Evolutionary conservation across 2,113 vertebrate genomes (phyloP).

Genomic region (Campylomormyrus numenius): DNA sequence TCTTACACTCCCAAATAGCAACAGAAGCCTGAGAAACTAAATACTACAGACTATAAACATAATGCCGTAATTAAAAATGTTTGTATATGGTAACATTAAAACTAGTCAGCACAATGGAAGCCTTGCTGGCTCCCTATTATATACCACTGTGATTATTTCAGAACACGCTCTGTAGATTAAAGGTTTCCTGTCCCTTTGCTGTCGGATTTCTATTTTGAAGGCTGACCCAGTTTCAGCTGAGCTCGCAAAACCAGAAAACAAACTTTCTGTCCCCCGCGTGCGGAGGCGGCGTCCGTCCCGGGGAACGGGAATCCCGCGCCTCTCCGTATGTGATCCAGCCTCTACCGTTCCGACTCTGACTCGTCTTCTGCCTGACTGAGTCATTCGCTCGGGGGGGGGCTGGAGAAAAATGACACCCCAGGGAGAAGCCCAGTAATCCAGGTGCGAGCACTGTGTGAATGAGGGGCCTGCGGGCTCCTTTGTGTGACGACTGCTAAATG

Average conservation of each 20-base stretch:
- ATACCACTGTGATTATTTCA: not conserved
- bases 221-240: not conserved
- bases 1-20: not conserved
- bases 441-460: not conserved
- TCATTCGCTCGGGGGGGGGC: not conserved
- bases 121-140: not conserved
- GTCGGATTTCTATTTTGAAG: not conserved
- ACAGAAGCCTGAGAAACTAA: not conserved
- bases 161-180: not conserved
- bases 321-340: not conserved
- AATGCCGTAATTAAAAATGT: not conserved
- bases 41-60: not conserved
- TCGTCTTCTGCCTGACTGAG: not conserved
- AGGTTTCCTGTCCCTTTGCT: not conserved
- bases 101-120: not conserved
- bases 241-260: not conserved
- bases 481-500: not conserved
- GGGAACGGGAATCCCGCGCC: not conserved
- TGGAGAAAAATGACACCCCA: not conserved
- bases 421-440: not conserved
- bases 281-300: not conserved
- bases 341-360: not conserved
- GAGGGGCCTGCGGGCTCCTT: not conserved
- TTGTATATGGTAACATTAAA: not conserved
- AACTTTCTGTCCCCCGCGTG: not conserved